Evolutionary conservation across 2,113 vertebrate species (phyloP).

Genomic region (Bufo bufo): DNA sequence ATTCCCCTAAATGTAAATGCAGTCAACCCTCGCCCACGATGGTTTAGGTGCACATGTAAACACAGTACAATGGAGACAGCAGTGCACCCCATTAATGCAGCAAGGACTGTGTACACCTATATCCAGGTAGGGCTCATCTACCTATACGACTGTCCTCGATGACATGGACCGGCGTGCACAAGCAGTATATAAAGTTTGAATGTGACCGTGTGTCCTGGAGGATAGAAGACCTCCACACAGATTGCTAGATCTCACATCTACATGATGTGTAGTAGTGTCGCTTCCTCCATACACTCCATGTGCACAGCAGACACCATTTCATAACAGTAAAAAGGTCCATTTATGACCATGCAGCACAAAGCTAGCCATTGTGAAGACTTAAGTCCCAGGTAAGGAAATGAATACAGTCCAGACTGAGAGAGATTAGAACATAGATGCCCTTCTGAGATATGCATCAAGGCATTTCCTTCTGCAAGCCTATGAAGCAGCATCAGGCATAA

Average conservation of each 20-base stretch:
- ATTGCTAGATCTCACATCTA: not conserved
- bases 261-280: not conserved
- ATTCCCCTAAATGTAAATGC: not conserved
- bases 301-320: not conserved
- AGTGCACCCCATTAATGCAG: not conserved
- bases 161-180: not conserved
- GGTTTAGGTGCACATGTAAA: not conserved
- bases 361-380: conserved; percentile 27
- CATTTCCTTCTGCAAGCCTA: conserved; percentile 29
- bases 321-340: conserved; percentile 16
- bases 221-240: not conserved
- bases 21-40: not conserved
- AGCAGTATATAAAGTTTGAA: not conserved
- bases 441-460: conserved; percentile 11
- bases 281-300: not conserved
- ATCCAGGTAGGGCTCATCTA: not conserved
- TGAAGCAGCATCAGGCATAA: conserved; percentile 11
- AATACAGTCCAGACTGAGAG: conserved; percentile 18
- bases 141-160: not conserved
- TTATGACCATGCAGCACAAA: conserved; percentile 41
- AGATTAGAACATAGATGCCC: conserved; percentile 49
- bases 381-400: conserved; percentile 46
- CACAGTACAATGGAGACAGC: not conserved
- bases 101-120: not conserved
- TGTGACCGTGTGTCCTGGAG: not conserved